Evolutionary conservation across 2,888 invertebrate genomes (phyloP), one percentile per base, ranked within the genome.

Genomic region (Chalcis sispes): DNA sequence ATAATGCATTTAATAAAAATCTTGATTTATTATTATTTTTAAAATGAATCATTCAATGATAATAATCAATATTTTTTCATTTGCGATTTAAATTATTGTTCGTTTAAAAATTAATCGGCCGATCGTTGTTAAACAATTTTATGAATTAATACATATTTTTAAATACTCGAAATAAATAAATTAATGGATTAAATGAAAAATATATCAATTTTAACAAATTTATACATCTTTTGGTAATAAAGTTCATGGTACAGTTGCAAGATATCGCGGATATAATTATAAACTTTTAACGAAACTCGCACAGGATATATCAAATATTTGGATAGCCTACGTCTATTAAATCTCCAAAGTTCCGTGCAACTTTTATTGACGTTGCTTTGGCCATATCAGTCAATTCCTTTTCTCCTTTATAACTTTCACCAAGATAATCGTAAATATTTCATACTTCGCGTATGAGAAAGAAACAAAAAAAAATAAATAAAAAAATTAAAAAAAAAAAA

Each of bases 401-500:
- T 61, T 50, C 29, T 61, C 23, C 29, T 13, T 10, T 20, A 48
- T 65, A 64, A 66, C 36, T 65, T 66, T 27, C 8, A 25, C 8
- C 23, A 15, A 18, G 52, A 5, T 13, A 59, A 40, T 48, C 48
- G 50, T 66, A 66, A 73, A 73, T 59, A 66, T 65, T 72, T 72
- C 52, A 67, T 52, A 23, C 25, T n/a, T 15, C 18, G 15, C 10
- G 27, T 36, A 42, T 2, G 46, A 56, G 50, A 2, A 20, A 7
- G 23, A 32, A n/a, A n/a, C 2, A 20, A 2, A 20, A 20, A 5
- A n/a, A n/a, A n/a, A n/a, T n/a, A n/a, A 15, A n/a, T 61, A 1
- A 23, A 25, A 23, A 5, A 48, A 18, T 48, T n/a, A 20, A 10
- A 1, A 32, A 23, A 52, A 36, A 20, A 20, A 13, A 36, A n/a